Conservation (phyloP, 2,797 vertebrate species). For the Artibeus lituratus region DNA sequence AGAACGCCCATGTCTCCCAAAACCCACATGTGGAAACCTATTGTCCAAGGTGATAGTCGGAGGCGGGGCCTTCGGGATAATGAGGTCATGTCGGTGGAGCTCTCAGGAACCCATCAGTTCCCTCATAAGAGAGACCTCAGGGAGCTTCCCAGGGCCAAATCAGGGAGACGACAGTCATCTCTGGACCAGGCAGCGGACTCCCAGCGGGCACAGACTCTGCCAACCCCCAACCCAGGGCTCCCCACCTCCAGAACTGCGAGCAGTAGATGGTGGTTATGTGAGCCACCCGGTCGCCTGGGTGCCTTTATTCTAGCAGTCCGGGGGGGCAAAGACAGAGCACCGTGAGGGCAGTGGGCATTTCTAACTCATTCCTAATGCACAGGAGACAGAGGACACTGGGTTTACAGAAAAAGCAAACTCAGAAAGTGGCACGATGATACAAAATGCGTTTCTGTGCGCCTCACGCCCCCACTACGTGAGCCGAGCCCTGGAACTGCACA, state of each 20-base stretch:
- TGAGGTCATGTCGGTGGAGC: neutral
- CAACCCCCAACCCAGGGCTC: neutral
- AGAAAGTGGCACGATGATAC: neutral
- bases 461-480: neutral
- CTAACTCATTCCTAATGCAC: neutral
- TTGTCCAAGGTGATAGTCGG: neutral
- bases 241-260: neutral
- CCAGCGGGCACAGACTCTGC: neutral
- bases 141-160: neutral
- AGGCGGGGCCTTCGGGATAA: neutral
- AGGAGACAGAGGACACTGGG: neutral
- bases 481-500: neutral
- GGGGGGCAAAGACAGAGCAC: neutral
- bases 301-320: neutral
- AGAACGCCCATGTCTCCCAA: neutral
- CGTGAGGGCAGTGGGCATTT: neutral
- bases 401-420: neutral
- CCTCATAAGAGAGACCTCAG: neutral
- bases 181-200: too few species aligned
- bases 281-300: neutral
- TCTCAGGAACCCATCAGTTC: neutral
- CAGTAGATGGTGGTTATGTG: neutral
- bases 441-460: neutral
- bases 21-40: neutral
- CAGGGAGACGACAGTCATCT: neutral